These are phyloP conservation scores for Teleogryllus occipitalis DNA, from an alignment of 1,140 invertebrate genomes.

Conservation along the genomic window DNA sequence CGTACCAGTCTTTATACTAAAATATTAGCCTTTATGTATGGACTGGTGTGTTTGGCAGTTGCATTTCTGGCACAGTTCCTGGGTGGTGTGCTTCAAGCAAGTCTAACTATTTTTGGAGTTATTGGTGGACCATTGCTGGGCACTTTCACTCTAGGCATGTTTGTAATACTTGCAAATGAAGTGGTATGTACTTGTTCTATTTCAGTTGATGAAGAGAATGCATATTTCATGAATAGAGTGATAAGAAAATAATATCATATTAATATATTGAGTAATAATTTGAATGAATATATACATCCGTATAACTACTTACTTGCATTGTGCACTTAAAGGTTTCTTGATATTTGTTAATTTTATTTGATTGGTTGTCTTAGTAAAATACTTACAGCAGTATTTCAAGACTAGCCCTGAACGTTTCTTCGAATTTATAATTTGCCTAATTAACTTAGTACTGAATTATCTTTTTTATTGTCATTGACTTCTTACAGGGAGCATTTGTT, in stretches of 20 bases:
- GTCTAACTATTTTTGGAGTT: constrained; percentile 69
- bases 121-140: constrained; percentile 71
- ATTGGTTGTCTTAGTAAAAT: no score
- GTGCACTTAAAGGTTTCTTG: no score
- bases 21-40: constrained; percentile 56
- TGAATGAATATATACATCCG: no score
- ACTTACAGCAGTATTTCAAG: background rate
- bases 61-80: constrained; percentile 66
- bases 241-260: no score
- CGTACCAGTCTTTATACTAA: constrained; percentile 38
- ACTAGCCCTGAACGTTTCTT: background rate
- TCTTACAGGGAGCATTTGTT: constrained; percentile 51
- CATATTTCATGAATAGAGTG: no score
- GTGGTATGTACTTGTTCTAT: constrained; percentile 29
- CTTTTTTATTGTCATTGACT: background rate
- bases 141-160: constrained; percentile 72
- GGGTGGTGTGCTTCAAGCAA: constrained; percentile 62
- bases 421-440: background rate
- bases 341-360: no score
- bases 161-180: constrained; percentile 52
- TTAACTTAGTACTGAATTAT: background rate
- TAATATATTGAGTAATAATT: no score
- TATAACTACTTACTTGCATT: no score
- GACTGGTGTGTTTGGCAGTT: constrained; percentile 56
- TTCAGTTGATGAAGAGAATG: no score